These are phyloP conservation scores for Lemur catta DNA, from an alignment of 2,797 vertebrate genomes.

Conservation along the genomic window DNA sequence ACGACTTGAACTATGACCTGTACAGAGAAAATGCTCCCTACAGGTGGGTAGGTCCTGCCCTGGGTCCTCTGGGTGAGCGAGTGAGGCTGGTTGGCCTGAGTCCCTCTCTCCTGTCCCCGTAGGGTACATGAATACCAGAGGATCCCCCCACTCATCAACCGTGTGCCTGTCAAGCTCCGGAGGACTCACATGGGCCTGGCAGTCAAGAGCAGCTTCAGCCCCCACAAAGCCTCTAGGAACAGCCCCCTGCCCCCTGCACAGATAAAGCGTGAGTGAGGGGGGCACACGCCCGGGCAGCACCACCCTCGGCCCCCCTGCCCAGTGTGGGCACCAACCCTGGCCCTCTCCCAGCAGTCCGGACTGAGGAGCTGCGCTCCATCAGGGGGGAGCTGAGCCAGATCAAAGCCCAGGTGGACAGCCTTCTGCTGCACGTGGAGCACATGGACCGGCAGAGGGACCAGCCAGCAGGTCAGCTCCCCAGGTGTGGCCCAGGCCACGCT, in stretches of 20 bases:
- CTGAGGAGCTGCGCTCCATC: constrained; percentile 76
- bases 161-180: constrained; percentile 69
- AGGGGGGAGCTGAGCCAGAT: constrained; percentile 80
- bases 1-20: constrained; percentile 61
- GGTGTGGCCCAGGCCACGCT: accelerated
- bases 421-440: constrained; percentile 79
- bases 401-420: constrained; percentile 82
- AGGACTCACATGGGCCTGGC: not conserved
- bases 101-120: accelerated
- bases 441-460: constrained; percentile 71
- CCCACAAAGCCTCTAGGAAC: not conserved
- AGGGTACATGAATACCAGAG: constrained; percentile 76
- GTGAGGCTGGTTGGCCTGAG: not conserved
- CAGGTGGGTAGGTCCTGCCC: constrained; percentile 27
- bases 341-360: constrained; percentile 46
- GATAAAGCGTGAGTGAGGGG: constrained; percentile 72
- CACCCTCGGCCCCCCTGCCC: not conserved
- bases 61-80: not conserved
- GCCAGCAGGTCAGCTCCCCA: constrained; percentile 39
- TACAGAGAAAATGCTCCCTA: constrained; percentile 54
- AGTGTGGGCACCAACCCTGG: not conserved
- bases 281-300: not conserved
- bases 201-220: constrained; percentile 64
- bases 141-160: constrained; percentile 75
- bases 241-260: not conserved